Evolutionary conservation across 2,888 invertebrate species (phyloP).

Genomic region (Mechanitis mazaeus): DNA sequence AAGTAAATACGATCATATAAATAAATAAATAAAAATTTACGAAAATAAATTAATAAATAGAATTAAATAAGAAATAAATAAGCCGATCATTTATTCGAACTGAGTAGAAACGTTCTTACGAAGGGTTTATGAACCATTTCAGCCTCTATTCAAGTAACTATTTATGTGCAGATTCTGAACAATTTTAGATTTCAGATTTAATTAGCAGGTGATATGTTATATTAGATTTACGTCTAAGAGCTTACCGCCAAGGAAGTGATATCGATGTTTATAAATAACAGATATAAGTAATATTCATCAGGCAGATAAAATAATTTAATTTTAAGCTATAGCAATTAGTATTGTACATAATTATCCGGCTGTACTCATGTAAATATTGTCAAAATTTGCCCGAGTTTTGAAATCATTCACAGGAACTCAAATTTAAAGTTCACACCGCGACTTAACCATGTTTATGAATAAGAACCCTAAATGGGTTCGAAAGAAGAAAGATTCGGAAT

Average conservation of each 20-base stretch:
- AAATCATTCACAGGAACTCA: too few species aligned
- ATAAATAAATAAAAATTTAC: conserved; percentile 31
- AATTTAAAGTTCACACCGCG: too few species aligned
- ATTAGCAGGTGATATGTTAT: conserved; percentile 33
- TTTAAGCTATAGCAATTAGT: too few species aligned
- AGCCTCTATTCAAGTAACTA: conserved; percentile 32
- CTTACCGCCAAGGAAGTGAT: neutral
- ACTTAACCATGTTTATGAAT: too few species aligned
- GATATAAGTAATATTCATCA: too few species aligned
- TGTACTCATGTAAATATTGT: too few species aligned
- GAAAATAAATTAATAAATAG: conserved; percentile 12
- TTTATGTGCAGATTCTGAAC: conserved; percentile 36
- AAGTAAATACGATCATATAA: conserved; percentile 15
- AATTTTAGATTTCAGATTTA: conserved; percentile 37
- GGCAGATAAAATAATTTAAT: too few species aligned
- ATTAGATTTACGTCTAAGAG: conserved; percentile 28
- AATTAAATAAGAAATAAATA: conserved; percentile 30
- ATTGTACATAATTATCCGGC: too few species aligned
- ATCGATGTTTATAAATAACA: too few species aligned
- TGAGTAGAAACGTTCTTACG: conserved; percentile 13
- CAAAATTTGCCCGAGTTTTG: too few species aligned
- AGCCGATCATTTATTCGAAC: conserved; percentile 23
- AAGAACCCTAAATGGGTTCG: too few species aligned
- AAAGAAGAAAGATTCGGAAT: too few species aligned
- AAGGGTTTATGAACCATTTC: conserved; percentile 37